Base-by-base conservation (phyloP, 2,797 vertebrate species). In the Neopelma chrysocephalum region DNA sequence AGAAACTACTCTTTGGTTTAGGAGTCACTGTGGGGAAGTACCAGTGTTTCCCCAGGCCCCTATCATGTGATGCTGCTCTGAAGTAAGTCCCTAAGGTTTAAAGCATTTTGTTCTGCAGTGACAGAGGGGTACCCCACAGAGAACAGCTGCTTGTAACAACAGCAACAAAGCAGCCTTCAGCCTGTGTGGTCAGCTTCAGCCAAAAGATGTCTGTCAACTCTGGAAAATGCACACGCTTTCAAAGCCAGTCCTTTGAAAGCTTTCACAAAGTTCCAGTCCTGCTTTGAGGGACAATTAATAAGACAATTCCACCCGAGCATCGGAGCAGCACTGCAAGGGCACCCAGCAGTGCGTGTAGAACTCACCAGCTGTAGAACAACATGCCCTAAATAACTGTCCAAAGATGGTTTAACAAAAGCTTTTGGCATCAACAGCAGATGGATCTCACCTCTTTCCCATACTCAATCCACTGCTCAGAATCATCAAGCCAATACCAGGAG, bases 401-500 rank as follows among this genome's bases (percentile, higher is more conserved):
- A 57, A 73, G 29, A 34, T n/a, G 15, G 27, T 16, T 85, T 42
- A 75, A 57, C 29, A 47, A 82, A 75, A 77, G 50, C 21, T 84
- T 83, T 80, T 22, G 9, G 22, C 34, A 85, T 31, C 11, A 62
- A 43, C 4, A 58, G 45, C 9, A 23, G 32, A 43, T 5, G 12
- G 56, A 66, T 78, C 91, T 96, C 42, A 97, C 97, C 97, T 92
- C 27, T 91, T 93, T 27, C 32, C 97, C 97, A 16, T 97, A 97
- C 42, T 97, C 97, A 78, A 96, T 93, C 97, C 96, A 97, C 36
- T 40, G 29, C 2, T 66, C 12, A 6, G n/a, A 83, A 76, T 96
- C 90, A 34, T 96, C 87, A 0, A 92, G 71, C 97, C 97, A 97
- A 8, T 93, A 97, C 97, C 97, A 97, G 56, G 15, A 2, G 0